A percentile compares a stretch with the other conserved stretches of the same genome.
phyloP scores from a whole-genome alignment of 2,888 invertebrate genomes.

The Napeogenes inachia region DNA sequence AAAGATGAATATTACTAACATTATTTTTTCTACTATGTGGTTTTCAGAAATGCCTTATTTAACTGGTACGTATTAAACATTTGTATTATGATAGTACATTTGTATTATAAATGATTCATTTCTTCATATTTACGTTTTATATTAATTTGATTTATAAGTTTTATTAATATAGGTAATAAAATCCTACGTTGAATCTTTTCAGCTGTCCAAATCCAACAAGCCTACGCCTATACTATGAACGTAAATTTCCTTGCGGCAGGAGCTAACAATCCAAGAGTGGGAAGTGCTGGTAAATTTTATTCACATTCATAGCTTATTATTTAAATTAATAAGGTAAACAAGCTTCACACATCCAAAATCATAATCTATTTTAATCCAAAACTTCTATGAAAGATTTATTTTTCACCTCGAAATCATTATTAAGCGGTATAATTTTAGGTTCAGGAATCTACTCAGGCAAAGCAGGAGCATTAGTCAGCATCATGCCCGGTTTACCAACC shows the following conservation, averaged over 20 bases:
- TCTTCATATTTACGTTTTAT: too few species aligned
- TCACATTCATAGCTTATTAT: too few species aligned
- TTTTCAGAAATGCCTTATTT: slow-evolving; percentile 88
- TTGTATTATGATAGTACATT: too few species aligned
- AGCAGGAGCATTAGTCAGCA: slow-evolving; percentile 63
- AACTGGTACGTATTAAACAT: slow-evolving; percentile 66
- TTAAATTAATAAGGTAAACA: too few species aligned
- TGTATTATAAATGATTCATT: too few species aligned
- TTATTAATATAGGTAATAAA: too few species aligned
- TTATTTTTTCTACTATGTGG: slow-evolving; percentile 87
- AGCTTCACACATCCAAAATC: too few species aligned
- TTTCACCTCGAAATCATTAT: background rate
- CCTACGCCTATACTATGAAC: slow-evolving; percentile 82
- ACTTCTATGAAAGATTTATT: background rate
- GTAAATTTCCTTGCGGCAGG: slow-evolving; percentile 85
- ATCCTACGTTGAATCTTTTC: slow-evolving; percentile 16
- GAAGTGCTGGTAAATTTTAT: slow-evolving; percentile 69
- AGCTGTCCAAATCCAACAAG: slow-evolving; percentile 82
- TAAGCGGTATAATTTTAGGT: slow-evolving; percentile 61
- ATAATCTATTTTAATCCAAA: too few species aligned
- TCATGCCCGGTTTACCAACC: slow-evolving; percentile 63
- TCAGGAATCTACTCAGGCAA: slow-evolving; percentile 84
- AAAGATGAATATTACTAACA: slow-evolving; percentile 74
- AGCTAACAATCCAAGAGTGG: slow-evolving; percentile 78
- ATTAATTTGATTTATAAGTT: too few species aligned